A percentile compares a stretch with the other conserved stretches of the same genome.
Evolutionary conservation across 2,113 vertebrate species (phyloP).

Genomic region (Neopipo cinnamomea): DNA sequence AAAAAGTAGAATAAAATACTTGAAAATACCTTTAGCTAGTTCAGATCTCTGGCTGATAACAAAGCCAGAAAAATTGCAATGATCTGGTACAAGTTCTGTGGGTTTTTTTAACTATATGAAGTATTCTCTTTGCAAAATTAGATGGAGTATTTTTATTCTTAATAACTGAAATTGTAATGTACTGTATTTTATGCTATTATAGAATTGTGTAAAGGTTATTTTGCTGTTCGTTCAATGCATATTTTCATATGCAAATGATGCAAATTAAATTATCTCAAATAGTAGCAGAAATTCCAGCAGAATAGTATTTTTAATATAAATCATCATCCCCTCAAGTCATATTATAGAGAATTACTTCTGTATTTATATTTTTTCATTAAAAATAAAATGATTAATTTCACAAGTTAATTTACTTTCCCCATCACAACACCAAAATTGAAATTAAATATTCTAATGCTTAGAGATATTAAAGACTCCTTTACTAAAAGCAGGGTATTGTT

Average conservation of each 20-base stretch:
- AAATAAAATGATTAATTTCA: slow-evolving; percentile 80
- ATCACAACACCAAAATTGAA: slow-evolving; percentile 67
- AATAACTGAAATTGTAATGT: slow-evolving; percentile 37
- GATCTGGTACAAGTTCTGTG: background rate
- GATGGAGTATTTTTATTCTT: slow-evolving; percentile 42
- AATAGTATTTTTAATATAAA: slow-evolving; percentile 74
- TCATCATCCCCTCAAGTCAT: slow-evolving; percentile 69
- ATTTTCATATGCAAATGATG: slow-evolving; percentile 73
- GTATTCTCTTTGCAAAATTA: slow-evolving; percentile 24
- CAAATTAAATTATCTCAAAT: slow-evolving; percentile 73
- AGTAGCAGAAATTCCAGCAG: slow-evolving; percentile 63
- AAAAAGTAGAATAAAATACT: background rate
- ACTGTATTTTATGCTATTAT: slow-evolving; percentile 41
- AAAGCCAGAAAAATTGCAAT: slow-evolving; percentile 13
- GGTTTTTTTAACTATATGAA: background rate
- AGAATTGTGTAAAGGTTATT: slow-evolving; percentile 60
- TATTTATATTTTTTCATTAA: slow-evolving; percentile 81
- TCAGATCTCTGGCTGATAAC: slow-evolving; percentile 33
- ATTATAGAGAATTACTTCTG: slow-evolving; percentile 64
- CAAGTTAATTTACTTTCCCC: slow-evolving; percentile 76
- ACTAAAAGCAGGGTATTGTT: slow-evolving; percentile 69
- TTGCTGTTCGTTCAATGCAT: slow-evolving; percentile 45
- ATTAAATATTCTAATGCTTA: slow-evolving; percentile 73
- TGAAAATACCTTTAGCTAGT: slow-evolving; percentile 30
- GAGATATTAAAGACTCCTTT: slow-evolving; percentile 68